These are phyloP conservation scores for Nomada fabriciana DNA, from an alignment of 2,888 invertebrate genomes.

Conservation along the genomic window DNA sequence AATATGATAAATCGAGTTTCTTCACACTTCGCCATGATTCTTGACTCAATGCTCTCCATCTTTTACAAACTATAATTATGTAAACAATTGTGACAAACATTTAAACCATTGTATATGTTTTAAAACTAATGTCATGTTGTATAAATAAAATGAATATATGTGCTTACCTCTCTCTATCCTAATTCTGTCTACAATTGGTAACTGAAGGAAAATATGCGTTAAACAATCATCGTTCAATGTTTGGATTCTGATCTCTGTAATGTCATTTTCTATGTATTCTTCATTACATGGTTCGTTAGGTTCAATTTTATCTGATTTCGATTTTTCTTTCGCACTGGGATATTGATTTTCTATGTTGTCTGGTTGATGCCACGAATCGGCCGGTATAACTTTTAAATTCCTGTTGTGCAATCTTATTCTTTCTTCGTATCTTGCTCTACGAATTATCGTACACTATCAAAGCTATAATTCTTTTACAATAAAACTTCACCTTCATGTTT, in stretches of 20 bases:
- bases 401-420: constrained; percentile 78
- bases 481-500: constrained; percentile 29
- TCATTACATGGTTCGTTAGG: constrained; percentile 37
- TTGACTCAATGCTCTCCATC: constrained; percentile 86
- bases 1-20: constrained; percentile 72
- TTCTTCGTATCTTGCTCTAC: constrained; percentile 70
- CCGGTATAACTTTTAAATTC: constrained; percentile 85
- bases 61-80: constrained; percentile 85
- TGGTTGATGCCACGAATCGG: constrained; percentile 88
- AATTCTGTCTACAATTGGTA: constrained; percentile 86
- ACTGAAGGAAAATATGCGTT: constrained; percentile 85
- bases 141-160: not conserved
- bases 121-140: not conserved
- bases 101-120: not conserved
- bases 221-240: constrained; percentile 87
- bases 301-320: constrained; percentile 67
- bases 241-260: constrained; percentile 80
- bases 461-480: not conserved
- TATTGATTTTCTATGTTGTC: constrained; percentile 80
- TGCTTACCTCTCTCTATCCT: constrained; percentile 85
- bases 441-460: constrained; percentile 32
- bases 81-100: not conserved
- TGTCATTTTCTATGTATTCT: constrained; percentile 65
- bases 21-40: constrained; percentile 85
- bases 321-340: constrained; percentile 44